phyloP scores from a whole-genome alignment of 2,797 vertebrate genomes.

The Falco cherrug region DNA sequence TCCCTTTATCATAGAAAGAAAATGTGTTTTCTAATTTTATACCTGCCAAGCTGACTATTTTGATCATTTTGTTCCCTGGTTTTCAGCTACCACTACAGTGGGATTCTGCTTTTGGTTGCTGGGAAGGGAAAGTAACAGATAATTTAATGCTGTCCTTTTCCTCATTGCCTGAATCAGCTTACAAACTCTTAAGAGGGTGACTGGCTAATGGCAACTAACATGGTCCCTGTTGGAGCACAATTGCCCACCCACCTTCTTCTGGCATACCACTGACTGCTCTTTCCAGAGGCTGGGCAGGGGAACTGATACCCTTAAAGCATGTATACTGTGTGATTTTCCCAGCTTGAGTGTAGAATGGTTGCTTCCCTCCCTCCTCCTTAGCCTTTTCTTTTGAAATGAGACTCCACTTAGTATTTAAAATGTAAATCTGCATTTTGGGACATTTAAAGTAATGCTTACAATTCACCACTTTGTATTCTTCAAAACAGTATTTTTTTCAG shows the following conservation, averaged over 20 bases:
- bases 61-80: not conserved
- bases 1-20: not conserved
- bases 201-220: not conserved
- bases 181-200: not conserved
- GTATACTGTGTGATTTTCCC: not conserved
- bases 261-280: not conserved
- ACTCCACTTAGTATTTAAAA: not conserved
- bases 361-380: fast-evolving
- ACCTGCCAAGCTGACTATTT: not conserved
- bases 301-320: not conserved
- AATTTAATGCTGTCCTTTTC: not conserved
- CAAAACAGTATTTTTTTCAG: not conserved
- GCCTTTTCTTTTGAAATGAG: not conserved
- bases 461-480: not conserved
- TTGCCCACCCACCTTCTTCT: not conserved
- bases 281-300: not conserved
- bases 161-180: not conserved
- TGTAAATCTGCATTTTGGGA: not conserved
- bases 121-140: not conserved
- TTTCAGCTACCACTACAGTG: not conserved
- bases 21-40: not conserved
- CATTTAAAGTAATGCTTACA: not conserved
- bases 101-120: not conserved
- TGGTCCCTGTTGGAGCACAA: not conserved
- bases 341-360: not conserved